phyloP scores from a whole-genome alignment of 2,888 invertebrate genomes.

The Tiliacea aurago region DNA sequence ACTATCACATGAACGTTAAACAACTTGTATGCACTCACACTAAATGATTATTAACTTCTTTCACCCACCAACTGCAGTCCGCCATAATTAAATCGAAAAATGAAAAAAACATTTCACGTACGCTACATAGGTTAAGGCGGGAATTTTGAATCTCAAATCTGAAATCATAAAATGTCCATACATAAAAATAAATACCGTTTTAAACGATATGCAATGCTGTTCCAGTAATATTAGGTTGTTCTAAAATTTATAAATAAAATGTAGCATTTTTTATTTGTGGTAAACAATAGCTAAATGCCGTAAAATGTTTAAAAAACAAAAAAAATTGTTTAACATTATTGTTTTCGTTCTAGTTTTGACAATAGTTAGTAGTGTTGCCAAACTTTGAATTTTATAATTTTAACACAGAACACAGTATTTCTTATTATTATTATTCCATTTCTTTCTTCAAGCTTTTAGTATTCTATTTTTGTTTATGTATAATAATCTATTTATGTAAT shows the following conservation, averaged over 20 bases:
- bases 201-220: background rate
- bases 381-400: background rate
- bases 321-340: background rate
- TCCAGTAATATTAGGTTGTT: background rate
- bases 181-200: background rate
- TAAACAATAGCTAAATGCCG: background rate
- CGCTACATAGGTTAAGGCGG: constrained; percentile 77
- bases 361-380: constrained; percentile 5
- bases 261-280: background rate
- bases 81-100: constrained; percentile 81
- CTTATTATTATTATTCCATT: too few relatives aligned
- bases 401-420: background rate
- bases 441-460: too few relatives aligned
- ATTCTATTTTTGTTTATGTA: too few relatives aligned
- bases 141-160: constrained; percentile 73
- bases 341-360: constrained; percentile 7
- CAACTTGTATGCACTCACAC: constrained; percentile 57
- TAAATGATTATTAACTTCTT: constrained; percentile 68
- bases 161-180: background rate
- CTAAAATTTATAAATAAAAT: background rate
- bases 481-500: too few relatives aligned
- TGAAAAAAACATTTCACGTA: constrained; percentile 74
- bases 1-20: constrained; percentile 68
- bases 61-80: constrained; percentile 78
- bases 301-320: background rate